Base-by-base conservation (phyloP, 2,888 invertebrate genomes). In the Schizotus pectinicornis region DNA sequence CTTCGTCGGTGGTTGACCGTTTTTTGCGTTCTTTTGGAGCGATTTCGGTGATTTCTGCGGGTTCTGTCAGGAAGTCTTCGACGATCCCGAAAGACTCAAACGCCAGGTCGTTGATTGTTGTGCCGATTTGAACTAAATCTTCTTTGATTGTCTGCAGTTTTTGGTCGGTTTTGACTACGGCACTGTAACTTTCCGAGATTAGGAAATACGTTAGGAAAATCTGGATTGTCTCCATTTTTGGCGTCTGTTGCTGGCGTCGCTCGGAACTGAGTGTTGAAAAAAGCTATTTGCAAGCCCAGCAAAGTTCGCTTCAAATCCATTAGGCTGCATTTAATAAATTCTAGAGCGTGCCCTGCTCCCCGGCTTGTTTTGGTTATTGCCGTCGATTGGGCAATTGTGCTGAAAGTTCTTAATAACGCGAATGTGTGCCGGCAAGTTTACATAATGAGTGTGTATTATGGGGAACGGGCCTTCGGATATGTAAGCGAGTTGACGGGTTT, bases 401-500 rank as follows among this genome's bases (percentile, higher is more conserved):
- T 34, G 30, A 30, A 42, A 41, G 30, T 54, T 47, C 14, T 9
- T 11, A 30, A 37, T 53, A 9, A 13, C 38, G 11, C 31, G 11
- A 12, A 7, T 22, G 34, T 9, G 12, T 38, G 30, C 42, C 42
- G 35, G 42, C 22, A 9, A 36, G 32, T 42, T 37, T 41, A 34
- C 12, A 45, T 52, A 14, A 52, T 52, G 35, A 22, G 30, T 37
- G 9, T 31, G 35, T 11, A 12, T 12, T 38, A 7, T 38, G 9
- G 38, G 11, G 7, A 38, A 42, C 9, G 51, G 11, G 45, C 22
- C 50, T 14, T 50, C 42, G 9, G 49, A 36, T 37, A 53, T 48
- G 54, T 51, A 43, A 39, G 50, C 51, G 52, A 51, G 55, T 57
- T 56, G 53, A 55, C 49, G 49, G 56, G 49, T 62, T 63, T 62